A percentile compares a stretch with the other conserved stretches of the same genome.
phyloP scores from a whole-genome alignment of 2,797 vertebrate species.

The Sarcophilus harrisii region DNA sequence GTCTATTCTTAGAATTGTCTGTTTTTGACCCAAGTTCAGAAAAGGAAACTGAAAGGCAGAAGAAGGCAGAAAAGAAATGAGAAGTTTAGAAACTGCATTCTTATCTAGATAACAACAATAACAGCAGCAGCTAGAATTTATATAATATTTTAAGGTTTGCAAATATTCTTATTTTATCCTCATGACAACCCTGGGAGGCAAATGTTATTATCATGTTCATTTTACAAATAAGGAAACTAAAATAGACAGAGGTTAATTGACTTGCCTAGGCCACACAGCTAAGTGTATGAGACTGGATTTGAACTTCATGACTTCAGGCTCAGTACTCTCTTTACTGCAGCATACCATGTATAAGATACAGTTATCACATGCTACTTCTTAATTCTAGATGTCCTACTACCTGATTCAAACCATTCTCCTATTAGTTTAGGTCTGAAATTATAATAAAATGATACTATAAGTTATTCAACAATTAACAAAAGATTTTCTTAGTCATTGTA shows the following conservation, averaged over 20 bases:
- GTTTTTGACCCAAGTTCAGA: not conserved
- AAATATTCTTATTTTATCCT: not conserved
- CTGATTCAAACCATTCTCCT: too few species aligned
- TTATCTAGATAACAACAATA: not conserved
- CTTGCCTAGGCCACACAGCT: not conserved
- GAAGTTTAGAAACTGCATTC: too few species aligned
- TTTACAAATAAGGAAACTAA: not conserved
- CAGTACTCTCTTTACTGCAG: too few species aligned
- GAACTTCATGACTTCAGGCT: too few species aligned
- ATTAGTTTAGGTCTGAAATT: too few species aligned
- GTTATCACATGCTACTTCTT: too few species aligned
- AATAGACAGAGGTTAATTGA: not conserved
- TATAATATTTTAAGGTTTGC: not conserved
- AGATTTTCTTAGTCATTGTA: too few species aligned
- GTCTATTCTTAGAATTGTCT: not conserved
- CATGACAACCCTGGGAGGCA: not conserved
- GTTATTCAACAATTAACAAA: too few species aligned
- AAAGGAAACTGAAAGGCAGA: not conserved
- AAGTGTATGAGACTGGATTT: not conserved
- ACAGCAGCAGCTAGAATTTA: not conserved
- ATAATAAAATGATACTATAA: too few species aligned
- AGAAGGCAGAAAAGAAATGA: not conserved
- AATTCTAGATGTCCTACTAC: too few species aligned
- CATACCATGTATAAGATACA: too few species aligned
- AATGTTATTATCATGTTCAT: not conserved